Base-by-base conservation (phyloP, 2,888 invertebrate genomes). In the Agelastica alni region DNA sequence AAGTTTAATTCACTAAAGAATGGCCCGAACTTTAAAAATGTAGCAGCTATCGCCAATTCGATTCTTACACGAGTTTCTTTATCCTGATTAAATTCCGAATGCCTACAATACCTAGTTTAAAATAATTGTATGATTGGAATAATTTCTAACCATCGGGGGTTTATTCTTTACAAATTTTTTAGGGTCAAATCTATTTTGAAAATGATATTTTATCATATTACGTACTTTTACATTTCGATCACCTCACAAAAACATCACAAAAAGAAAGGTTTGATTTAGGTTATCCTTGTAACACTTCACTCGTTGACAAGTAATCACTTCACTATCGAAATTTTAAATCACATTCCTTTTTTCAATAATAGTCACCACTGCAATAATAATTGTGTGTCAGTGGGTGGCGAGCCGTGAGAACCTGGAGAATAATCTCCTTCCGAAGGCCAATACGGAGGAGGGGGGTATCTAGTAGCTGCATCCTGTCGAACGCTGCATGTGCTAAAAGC, bases 401-500 rank as follows among this genome's bases (percentile, higher is more conserved):
- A 73, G 59, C 65, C 70, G 61, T 74, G 72, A 39, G 74, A 61
- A 51, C 70, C 70, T 20, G 73, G 64, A 39, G 73, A 65, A 65
- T 75, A 74, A 66, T 77, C 75, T 64, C 73, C 71, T 51, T 77
- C 76, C 51, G 76, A 72, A 4, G 75, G 72, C 77, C 77, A 77
- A 57, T 77, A 77, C 2, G 76, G 69, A 5, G 37, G 31, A 5
- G 37, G 31, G 5, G 53, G 56, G 26, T 56, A 56, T 16, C 51
- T 45, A 4, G 67, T 59, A 17, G 60, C 72, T 60, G 70, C 78
- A 74, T 79, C 80, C 10, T 81, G 80, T 4, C 83, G 70, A 1
- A 80, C 81, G 3, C 78, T 73, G 22, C 83, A 82, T 6, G 83
- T 73, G n/a, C 80, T 80, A 45, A 82, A 80, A 0, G 81, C 79